These are phyloP conservation scores for Anthopleura xanthogrammica DNA, from an alignment of 92 coral and sea anemone species.

Conservation along the genomic window DNA sequence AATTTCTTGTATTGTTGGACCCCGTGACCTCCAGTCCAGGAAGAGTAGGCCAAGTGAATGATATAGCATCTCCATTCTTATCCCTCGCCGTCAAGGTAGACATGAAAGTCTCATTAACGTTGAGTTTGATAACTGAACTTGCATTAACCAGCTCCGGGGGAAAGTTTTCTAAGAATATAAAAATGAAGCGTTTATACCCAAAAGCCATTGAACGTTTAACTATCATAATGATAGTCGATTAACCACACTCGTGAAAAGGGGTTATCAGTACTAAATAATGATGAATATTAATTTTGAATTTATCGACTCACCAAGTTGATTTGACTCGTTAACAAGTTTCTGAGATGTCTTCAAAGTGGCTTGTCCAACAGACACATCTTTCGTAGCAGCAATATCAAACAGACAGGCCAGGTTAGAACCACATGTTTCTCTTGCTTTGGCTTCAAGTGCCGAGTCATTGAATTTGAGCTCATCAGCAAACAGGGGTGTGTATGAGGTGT, in stretches of 20 bases:
- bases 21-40: slow-evolving; percentile 8
- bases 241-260: too few relatives aligned
- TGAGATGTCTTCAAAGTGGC: slow-evolving; percentile 31
- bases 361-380: slow-evolving; percentile 49
- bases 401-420: slow-evolving; percentile 46
- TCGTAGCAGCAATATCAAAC: slow-evolving; percentile 60
- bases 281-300: background rate
- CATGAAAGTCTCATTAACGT: slow-evolving; percentile 26
- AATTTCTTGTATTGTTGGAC: background rate
- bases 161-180: slow-evolving; percentile 44
- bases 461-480: slow-evolving; percentile 42
- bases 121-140: slow-evolving; percentile 28
- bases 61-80: slow-evolving; percentile 40
- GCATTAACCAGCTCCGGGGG: slow-evolving; percentile 48
- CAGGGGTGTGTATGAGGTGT: slow-evolving; percentile 37
- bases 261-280: too few relatives aligned
- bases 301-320: slow-evolving; percentile 41
- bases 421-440: slow-evolving; percentile 30
- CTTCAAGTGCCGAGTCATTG: slow-evolving; percentile 19
- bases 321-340: slow-evolving; percentile 45
- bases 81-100: slow-evolving; percentile 45
- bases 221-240: too few relatives aligned
- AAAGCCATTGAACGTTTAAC: too few relatives aligned
- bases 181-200: background rate
- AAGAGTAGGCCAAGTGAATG: slow-evolving; percentile 17